These are phyloP conservation scores for Coregonus clupeaformis DNA, from an alignment of 2,113 vertebrate species.

Conservation along the genomic window DNA sequence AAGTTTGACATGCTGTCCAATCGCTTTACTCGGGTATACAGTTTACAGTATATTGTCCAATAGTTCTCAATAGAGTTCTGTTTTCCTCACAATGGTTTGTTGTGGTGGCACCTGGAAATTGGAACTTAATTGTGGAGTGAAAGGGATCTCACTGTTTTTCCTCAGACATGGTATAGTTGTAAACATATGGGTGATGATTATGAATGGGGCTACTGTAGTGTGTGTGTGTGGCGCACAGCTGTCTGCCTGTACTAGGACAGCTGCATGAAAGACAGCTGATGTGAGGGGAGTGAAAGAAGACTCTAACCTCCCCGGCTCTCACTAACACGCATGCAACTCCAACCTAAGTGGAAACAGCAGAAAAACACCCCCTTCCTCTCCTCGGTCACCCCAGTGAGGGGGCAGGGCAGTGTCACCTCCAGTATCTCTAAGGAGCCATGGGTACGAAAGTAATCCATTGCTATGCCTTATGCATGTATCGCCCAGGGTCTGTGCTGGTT, in stretches of 20 bases:
- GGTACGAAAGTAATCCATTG: slow-evolving; percentile 17
- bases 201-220: neutral
- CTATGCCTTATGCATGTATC: neutral
- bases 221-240: slow-evolving; percentile 27
- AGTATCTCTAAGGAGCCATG: neutral
- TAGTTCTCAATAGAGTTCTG: neutral
- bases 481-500: neutral
- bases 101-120: neutral
- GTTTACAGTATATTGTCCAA: neutral
- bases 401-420: neutral
- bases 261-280: slow-evolving; percentile 29
- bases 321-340: too few species aligned
- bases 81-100: neutral
- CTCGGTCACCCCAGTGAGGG: slow-evolving; percentile 21
- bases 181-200: too few species aligned
- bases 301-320: neutral
- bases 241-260: slow-evolving; percentile 2
- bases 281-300: neutral
- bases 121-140: neutral
- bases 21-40: neutral
- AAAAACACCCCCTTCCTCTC: slow-evolving; percentile 35
- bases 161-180: neutral
- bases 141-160: neutral
- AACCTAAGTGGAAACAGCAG: slow-evolving; percentile 29
- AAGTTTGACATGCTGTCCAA: neutral